Evolutionary conservation across 1,140 invertebrate genomes (phyloP), one percentile per base, ranked within the genome.

Genomic region (Camponotus floridanus): DNA sequence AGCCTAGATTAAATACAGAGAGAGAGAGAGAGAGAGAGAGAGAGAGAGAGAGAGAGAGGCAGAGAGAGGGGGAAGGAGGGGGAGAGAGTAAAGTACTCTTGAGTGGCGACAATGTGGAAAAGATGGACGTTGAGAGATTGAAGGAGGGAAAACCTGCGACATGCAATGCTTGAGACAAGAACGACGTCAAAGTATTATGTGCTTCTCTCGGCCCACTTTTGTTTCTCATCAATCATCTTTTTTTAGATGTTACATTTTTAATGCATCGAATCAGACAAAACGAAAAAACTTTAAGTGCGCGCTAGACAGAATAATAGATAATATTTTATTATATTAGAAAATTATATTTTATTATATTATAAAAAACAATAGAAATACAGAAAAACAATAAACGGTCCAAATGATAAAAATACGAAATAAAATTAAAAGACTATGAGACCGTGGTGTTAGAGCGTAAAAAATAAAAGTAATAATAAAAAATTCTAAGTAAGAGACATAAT

Each of bases 191-290:
- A 80, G 65, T 36, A 70, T 80, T 64, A 80, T 21, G 48, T 80
- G 48, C 78, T 59, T 48, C 33, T 80, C 64, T 80, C 21, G 21
- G 48, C 76, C 76, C 65, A 57, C 8, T 80, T 80, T 80, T 80
- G 36, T 31, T 18, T 36, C 39, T 18, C 65, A 57, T 70, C 45
- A 67, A n/a, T 79, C 36, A 71, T 71, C 21, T 71, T 59, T 45
- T 71, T 59, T 45, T 65, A 7, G 26, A 67, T 55, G 48, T 7
- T 48, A 33, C 39, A 64, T 45, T 6, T 68, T 26, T 2, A 6
- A 26, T 51, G 61, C 26, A 65, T 33, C 31, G 2, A 5, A 13
- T 33, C 26, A n/a, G 1, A 68, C 7, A 26, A 1, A 18, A 42
- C 7, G 8, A 21, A 15, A 45, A 4, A 55, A 76, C 57, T 80